Conservation (phyloP, 2,113 vertebrate genomes). For the Galbula dea region DNA sequence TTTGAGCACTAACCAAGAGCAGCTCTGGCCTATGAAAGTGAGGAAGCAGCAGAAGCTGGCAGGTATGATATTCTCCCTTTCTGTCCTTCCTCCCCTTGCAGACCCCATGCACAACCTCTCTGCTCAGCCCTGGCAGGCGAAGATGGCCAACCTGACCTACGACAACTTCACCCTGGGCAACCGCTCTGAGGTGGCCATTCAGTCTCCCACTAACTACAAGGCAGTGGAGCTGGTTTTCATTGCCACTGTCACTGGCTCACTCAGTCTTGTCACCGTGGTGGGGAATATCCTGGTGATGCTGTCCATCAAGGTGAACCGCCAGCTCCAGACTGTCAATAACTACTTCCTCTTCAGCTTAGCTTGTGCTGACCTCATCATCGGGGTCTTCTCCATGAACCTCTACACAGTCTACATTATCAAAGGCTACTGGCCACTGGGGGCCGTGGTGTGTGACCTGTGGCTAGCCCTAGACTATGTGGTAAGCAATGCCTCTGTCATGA, state of each 20-base stretch:
- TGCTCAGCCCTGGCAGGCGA: slow-evolving; percentile 51
- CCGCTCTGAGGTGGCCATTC: slow-evolving; percentile 29
- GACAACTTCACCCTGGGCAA: slow-evolving; percentile 71
- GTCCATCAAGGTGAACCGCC: slow-evolving; percentile 98
- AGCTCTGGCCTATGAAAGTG: neutral
- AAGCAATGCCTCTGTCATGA: slow-evolving; percentile 97
- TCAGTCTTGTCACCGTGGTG: slow-evolving; percentile 95
- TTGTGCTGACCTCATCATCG: slow-evolving; percentile 94
- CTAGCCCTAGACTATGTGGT: slow-evolving; percentile 95
- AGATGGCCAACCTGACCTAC: slow-evolving; percentile 82
- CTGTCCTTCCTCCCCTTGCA: slow-evolving; percentile 35
- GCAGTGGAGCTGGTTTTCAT: slow-evolving; percentile 96
- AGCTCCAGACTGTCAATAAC: slow-evolving; percentile 98
- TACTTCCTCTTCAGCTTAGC: slow-evolving; percentile 97
- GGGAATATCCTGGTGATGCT: slow-evolving; percentile 98
- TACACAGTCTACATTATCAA: slow-evolving; percentile 96
- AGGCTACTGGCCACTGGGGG: slow-evolving; percentile 94
- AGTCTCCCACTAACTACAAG: slow-evolving; percentile 79
- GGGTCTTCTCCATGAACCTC: slow-evolving; percentile 97
- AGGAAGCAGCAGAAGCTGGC: neutral
- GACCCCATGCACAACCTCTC: slow-evolving; percentile 78
- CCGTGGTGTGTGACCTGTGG: slow-evolving; percentile 95
- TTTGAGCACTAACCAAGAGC: neutral
- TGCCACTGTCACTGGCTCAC: slow-evolving; percentile 88
- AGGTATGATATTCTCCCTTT: neutral